Evolutionary conservation across 92 coral and sea anemone genomes (phyloP).

Genomic region (Porites lobata): DNA sequence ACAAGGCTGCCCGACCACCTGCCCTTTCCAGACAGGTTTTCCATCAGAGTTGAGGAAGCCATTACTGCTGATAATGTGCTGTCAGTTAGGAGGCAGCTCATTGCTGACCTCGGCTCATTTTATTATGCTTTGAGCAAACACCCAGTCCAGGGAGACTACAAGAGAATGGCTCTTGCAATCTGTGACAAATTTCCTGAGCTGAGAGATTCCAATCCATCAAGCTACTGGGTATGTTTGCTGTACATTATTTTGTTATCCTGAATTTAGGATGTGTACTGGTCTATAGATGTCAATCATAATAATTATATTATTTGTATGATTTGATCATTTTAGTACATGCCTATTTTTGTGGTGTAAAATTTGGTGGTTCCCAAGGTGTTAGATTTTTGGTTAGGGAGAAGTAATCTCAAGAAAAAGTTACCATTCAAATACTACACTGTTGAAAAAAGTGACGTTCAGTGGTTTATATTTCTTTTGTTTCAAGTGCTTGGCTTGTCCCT

Average conservation of each 20-base stretch:
- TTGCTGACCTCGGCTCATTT: conserved; percentile 60
- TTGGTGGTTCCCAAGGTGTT: too few species aligned
- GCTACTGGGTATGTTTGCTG: conserved; percentile 37
- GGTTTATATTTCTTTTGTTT: not conserved
- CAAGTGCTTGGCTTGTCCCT: too few species aligned
- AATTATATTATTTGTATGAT: conserved; percentile 1
- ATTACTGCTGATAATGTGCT: conserved; percentile 15
- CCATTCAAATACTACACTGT: too few species aligned
- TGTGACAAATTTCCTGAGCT: conserved; percentile 58
- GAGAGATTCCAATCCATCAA: conserved; percentile 44
- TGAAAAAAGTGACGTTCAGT: not conserved
- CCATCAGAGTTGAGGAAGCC: conserved; percentile 26
- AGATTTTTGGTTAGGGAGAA: too few species aligned
- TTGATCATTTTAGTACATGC: too few species aligned
- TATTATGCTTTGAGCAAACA: conserved; percentile 49
- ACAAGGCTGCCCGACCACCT: conserved; percentile 26
- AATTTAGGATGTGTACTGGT: not conserved
- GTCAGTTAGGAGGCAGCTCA: conserved; percentile 27
- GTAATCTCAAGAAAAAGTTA: not conserved
- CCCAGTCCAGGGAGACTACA: conserved; percentile 64
- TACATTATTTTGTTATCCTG: not conserved
- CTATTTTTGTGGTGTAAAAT: too few species aligned
- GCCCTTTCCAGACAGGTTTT: conserved; percentile 30
- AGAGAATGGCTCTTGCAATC: conserved; percentile 40
- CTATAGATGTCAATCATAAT: not conserved